phyloP scores from a whole-genome alignment of 2,797 vertebrate species.

The Octomys mimax region DNA sequence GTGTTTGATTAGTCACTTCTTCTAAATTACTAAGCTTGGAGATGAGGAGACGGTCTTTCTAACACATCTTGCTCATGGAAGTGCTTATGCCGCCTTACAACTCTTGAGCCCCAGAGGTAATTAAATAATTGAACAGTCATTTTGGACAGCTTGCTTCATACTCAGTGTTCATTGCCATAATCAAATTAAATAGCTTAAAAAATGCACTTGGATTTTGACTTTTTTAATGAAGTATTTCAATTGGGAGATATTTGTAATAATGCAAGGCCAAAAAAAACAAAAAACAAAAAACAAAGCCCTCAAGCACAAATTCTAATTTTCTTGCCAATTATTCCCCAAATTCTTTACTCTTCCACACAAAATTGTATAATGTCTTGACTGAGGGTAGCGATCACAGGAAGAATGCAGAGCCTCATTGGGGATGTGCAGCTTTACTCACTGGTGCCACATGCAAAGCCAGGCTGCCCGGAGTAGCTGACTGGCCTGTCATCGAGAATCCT shows the following conservation, averaged over 20 bases:
- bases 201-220: not conserved
- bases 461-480: not conserved
- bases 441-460: not conserved
- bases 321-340: conserved; percentile 35
- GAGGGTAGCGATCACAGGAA: not conserved
- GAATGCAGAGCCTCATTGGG: not conserved
- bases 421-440: not conserved
- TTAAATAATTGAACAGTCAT: conserved; percentile 44
- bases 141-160: conserved; percentile 33
- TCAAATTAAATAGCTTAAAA: conserved; percentile 57
- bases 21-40: conserved; percentile 1
- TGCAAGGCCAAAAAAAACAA: too few species aligned
- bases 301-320: conserved; percentile 28
- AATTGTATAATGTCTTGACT: not conserved
- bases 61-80: not conserved
- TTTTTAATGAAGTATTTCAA: conserved; percentile 12
- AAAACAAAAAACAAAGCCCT: not conserved
- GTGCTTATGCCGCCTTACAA: conserved; percentile 6
- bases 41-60: not conserved
- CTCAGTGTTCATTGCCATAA: conserved; percentile 22
- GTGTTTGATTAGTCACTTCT: conserved; percentile 21
- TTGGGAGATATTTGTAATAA: not conserved
- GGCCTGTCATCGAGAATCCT: not conserved
- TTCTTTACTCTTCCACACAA: not conserved
- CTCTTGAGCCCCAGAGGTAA: not conserved